A percentile compares a stretch with the other conserved stretches of the same genome.
These are phyloP conservation scores for Euthynnus affinis DNA, from an alignment of 2,797 vertebrate species.

Conservation along the genomic window DNA sequence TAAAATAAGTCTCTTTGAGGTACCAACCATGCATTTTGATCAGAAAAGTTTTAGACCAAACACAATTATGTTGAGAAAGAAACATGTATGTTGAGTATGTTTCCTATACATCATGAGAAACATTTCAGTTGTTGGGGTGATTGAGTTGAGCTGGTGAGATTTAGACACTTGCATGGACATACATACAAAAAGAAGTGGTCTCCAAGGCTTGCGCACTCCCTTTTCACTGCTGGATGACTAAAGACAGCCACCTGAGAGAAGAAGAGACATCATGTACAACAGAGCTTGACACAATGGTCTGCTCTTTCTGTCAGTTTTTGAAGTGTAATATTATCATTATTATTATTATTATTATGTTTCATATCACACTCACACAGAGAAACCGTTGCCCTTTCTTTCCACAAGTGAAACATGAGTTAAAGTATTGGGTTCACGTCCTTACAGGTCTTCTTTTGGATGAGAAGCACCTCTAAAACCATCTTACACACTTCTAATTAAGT, in stretches of 20 bases:
- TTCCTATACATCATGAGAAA: slow-evolving; percentile 31
- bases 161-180: slow-evolving; percentile 36
- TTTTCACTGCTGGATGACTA: slow-evolving; percentile 58
- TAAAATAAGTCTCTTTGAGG: slow-evolving; percentile 46
- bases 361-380: slow-evolving; percentile 8
- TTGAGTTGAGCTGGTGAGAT: slow-evolving; percentile 55
- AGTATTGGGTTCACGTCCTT: neutral
- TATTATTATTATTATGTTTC: neutral
- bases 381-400: neutral
- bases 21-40: slow-evolving; percentile 51
- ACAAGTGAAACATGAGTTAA: neutral
- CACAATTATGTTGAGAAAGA: slow-evolving; percentile 34
- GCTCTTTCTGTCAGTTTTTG: neutral
- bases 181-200: slow-evolving; percentile 27
- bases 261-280: slow-evolving; percentile 57
- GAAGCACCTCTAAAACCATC: slow-evolving; percentile 19
- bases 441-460: slow-evolving; percentile 13
- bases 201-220: slow-evolving; percentile 35
- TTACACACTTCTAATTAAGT: neutral
- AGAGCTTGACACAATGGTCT: slow-evolving; percentile 16
- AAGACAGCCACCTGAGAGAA: slow-evolving; percentile 77
- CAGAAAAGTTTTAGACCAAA: slow-evolving; percentile 33
- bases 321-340: neutral
- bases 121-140: slow-evolving; percentile 53
- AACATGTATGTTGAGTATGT: slow-evolving; percentile 18